phyloP scores from a whole-genome alignment of 2,888 invertebrate species.

The Metallyticus violacea region DNA sequence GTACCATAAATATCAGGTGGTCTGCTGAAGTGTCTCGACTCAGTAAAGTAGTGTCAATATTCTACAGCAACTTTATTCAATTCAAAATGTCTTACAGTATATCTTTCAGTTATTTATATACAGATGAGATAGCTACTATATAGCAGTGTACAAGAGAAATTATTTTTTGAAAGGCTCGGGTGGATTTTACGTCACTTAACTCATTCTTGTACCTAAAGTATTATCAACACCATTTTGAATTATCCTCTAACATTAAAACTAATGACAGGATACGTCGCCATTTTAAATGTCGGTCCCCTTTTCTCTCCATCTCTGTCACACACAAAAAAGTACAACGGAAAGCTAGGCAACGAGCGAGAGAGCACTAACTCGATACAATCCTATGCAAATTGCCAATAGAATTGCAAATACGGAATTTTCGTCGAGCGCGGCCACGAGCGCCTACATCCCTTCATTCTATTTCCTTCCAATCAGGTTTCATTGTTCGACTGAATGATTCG shows the following conservation, averaged over 20 bases:
- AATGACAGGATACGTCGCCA: background rate
- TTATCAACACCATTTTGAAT: background rate
- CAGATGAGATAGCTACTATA: too few species aligned
- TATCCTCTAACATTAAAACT: background rate
- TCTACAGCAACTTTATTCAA: too few species aligned
- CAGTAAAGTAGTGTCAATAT: too few species aligned
- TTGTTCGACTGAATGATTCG: slow-evolving; percentile 9
- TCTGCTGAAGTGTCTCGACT: too few species aligned
- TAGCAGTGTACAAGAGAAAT: too few species aligned
- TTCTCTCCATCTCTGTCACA: background rate
- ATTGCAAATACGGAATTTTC: slow-evolving; percentile 15
- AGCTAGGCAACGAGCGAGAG: background rate
- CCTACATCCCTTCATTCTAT: background rate
- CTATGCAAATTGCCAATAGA: slow-evolving; percentile 18
- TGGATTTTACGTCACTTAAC: background rate
- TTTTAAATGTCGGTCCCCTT: background rate
- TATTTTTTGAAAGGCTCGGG: background rate
- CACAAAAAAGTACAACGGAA: background rate
- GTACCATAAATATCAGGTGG: too few species aligned
- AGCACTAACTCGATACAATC: background rate
- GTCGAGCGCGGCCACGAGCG: slow-evolving; percentile 5
- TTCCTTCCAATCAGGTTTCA: slow-evolving; percentile 15
- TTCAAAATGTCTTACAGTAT: too few species aligned
- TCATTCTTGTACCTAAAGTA: background rate
- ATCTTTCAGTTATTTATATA: too few species aligned